A percentile compares a stretch with the other conserved stretches of the same genome.
Evolutionary conservation across 2,797 vertebrate genomes (phyloP).

Genomic region (Paguma larvata): DNA sequence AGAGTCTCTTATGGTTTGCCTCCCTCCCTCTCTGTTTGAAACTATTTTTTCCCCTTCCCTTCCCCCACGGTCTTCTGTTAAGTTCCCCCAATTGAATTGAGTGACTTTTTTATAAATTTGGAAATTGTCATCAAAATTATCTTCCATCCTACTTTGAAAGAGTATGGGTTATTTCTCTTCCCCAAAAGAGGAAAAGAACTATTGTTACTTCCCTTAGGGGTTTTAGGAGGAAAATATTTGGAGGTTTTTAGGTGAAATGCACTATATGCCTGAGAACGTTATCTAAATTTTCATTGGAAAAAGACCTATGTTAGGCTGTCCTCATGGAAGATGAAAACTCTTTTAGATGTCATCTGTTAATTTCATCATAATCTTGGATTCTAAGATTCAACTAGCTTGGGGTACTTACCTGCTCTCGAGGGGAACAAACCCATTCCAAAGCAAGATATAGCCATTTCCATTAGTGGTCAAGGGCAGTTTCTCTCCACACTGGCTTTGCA

Average conservation of each 20-base stretch:
- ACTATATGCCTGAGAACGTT: not conserved
- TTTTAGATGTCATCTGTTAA: conserved; percentile 18
- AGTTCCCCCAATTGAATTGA: conserved; percentile 15
- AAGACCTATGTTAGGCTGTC: not conserved
- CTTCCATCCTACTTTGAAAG: not conserved
- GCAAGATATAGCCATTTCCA: not conserved
- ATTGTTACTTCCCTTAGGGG: not conserved
- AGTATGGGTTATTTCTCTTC: not conserved
- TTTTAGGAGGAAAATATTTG: conserved; percentile 40
- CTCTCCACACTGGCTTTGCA: conserved; percentile 3
- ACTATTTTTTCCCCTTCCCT: too few relatives aligned
- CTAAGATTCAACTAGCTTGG: not conserved
- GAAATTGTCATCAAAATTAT: not conserved
- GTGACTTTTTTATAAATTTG: conserved; percentile 44
- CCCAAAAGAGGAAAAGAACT: not conserved
- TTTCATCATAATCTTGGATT: conserved; percentile 29
- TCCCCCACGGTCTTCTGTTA: too few relatives aligned
- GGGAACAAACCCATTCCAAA: not conserved
- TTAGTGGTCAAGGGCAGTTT: not conserved
- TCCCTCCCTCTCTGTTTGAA: too few relatives aligned
- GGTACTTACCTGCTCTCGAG: not conserved
- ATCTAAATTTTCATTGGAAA: conserved; percentile 38
- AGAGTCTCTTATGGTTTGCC: too few relatives aligned
- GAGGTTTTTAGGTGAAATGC: conserved; percentile 27
- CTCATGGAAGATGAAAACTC: not conserved